Evolutionary conservation across 2,113 vertebrate genomes (phyloP).

Genomic region (Cranoglanis bouderius): DNA sequence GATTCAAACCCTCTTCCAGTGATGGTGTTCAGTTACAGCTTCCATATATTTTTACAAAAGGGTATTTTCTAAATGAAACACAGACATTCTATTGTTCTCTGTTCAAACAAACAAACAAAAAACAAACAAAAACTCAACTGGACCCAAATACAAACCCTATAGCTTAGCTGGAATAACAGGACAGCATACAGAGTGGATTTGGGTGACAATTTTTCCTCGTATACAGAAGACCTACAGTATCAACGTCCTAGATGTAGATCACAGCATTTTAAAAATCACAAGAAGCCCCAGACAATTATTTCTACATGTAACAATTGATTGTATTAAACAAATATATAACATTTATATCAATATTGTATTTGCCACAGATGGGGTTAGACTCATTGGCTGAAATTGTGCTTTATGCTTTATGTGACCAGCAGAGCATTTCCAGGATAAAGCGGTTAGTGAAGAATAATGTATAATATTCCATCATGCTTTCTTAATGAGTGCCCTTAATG

Average conservation of each 20-base stretch:
- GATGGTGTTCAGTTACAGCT: not conserved
- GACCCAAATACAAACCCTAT: too few species aligned
- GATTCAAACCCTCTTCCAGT: not conserved
- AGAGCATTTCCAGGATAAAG: not conserved
- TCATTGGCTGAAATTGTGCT: not conserved
- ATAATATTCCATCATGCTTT: not conserved
- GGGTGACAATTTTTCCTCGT: not conserved
- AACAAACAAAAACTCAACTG: not conserved
- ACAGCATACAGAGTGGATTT: not conserved
- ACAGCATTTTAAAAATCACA: not conserved
- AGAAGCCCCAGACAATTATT: not conserved
- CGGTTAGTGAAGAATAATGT: not conserved
- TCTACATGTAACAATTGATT: not conserved
- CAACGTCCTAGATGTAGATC: not conserved
- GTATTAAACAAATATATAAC: not conserved
- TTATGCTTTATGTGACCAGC: not conserved
- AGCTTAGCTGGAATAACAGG: not conserved
- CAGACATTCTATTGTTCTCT: not conserved
- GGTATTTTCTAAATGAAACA: not conserved
- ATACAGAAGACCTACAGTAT: not conserved
- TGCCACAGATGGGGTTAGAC: not conserved
- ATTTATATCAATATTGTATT: not conserved
- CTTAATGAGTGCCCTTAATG: not conserved
- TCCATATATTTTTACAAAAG: not conserved
- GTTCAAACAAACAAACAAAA: not conserved